Evolutionary conservation across 2,888 invertebrate genomes (phyloP), one percentile per base, ranked within the genome.

Genomic region (Drosophila koepferae): DNA sequence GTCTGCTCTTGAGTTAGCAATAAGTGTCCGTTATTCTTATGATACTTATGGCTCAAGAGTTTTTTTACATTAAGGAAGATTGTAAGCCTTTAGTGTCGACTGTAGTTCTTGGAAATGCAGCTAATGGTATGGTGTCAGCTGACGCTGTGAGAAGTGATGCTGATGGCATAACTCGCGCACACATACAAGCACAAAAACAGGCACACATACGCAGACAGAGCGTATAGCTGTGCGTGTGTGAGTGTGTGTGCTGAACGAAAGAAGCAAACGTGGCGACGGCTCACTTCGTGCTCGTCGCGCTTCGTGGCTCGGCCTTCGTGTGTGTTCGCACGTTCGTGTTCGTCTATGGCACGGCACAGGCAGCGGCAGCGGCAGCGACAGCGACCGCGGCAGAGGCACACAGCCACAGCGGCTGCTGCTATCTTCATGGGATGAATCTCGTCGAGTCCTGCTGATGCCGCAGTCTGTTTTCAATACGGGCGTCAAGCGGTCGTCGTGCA

Each of bases 381-480:
- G 34, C 41, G 74, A 49, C 74, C 56, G 73, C 60, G 72, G 56
- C 66, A 68, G 67, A 75, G 41, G 40, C 43, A 20, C 12, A 6
- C 66, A 66, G 67, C 74, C 8, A 16, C 41, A 18, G 9, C n/a
- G 0, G 70, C 67, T 76, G 70, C 80, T 86, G 63, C 77, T 78
- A 89, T 90, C 89, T 90, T 81, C 87, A 85, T 82, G 88, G 91
- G 89, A 92, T 90, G 91, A 91, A 91, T 90, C 90, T 89, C 81
- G 80, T 81, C 3, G 49, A 77, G 81, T 82, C 84, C 83, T 74
- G 38, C 38, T 84, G 77, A 63, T 79, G 82, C 89, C 90, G 92
- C 91, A 93, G 93, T 93, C 92, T 92, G 91, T 92, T 91, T 92
- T 91, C 89, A 82, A 91, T 89, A 91, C 93, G 93, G 92, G 93